Conservation (phyloP, 2,888 invertebrate genomes). For the Gastrophysa polygoni region DNA sequence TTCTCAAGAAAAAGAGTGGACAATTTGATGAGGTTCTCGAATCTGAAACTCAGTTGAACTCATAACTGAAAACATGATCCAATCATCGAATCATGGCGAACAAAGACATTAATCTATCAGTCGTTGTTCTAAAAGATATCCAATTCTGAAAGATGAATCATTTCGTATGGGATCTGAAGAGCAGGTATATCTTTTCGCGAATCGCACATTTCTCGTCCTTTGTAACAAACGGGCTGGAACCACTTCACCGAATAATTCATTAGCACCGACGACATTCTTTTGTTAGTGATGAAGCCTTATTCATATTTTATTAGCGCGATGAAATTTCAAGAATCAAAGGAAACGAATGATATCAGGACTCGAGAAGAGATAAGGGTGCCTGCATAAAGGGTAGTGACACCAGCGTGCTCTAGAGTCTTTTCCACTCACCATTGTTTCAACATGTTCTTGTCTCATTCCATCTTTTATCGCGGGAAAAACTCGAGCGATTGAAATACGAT, state of each 20-base stretch:
- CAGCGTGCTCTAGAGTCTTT: constrained; percentile 39
- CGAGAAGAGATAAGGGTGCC: constrained; percentile 47
- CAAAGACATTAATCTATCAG: too few species aligned
- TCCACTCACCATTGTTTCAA: constrained; percentile 53
- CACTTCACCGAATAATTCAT: constrained; percentile 18
- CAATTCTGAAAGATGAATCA: too few species aligned
- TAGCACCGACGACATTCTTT: constrained; percentile 22
- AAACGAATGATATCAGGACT: constrained; percentile 33
- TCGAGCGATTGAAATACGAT: constrained; percentile 49
- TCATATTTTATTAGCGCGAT: constrained; percentile 31
- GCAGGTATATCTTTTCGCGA: too few species aligned
- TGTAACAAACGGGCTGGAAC: constrained; percentile 1
- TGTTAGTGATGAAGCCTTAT: constrained; percentile 27
- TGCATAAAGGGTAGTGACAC: constrained; percentile 43
- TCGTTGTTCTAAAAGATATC: too few species aligned
- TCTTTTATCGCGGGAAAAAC: constrained; percentile 47
- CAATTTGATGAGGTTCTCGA: too few species aligned
- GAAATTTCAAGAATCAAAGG: constrained; percentile 36
- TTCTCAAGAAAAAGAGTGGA: too few species aligned
- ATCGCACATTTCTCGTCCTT: background rate
- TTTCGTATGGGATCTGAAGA: too few species aligned
- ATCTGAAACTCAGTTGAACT: too few species aligned
- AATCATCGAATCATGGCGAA: too few species aligned
- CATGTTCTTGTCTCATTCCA: constrained; percentile 53
- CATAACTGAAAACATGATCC: too few species aligned